phyloP scores from a whole-genome alignment of 2,888 invertebrate species.

The Idaea aversata region DNA sequence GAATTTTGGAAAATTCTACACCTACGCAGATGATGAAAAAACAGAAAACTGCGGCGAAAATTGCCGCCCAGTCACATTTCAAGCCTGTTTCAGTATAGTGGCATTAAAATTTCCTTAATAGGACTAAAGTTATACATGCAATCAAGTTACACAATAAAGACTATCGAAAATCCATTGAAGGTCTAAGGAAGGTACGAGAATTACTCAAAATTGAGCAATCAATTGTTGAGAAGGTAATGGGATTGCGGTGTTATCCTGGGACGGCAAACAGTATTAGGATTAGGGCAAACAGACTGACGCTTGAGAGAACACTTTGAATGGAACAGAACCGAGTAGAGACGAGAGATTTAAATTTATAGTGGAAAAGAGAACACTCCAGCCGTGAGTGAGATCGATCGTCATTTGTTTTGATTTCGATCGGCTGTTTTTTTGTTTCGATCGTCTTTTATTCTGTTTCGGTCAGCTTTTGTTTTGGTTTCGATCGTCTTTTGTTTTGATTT shows the following conservation, averaged over 20 bases:
- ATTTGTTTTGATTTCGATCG: no score
- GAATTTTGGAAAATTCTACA: no score
- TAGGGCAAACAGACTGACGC: constrained; percentile 23
- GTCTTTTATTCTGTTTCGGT: no score
- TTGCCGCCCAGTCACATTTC: no score
- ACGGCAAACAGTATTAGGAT: constrained; percentile 36
- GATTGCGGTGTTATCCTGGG: constrained; percentile 43
- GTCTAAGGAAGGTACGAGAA: not conserved
- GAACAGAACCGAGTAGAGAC: not conserved
- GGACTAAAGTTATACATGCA: not conserved
- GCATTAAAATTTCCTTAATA: no score
- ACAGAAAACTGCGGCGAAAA: no score
- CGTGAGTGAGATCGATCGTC: no score
- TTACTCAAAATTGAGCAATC: constrained; percentile 33
- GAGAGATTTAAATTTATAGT: not conserved
- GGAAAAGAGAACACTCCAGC: not conserved
- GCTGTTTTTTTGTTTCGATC: no score
- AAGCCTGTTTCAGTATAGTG: no score
- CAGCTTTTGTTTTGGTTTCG: no score
- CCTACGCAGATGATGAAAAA: no score
- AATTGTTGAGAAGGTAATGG: constrained; percentile 40
- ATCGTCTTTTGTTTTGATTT: no score
- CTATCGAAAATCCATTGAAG: not conserved
- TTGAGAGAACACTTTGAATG: constrained; percentile 3
- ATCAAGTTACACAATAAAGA: not conserved